A percentile compares a stretch with the other conserved stretches of the same genome.
Conservation (phyloP, 1,140 invertebrate species). For the Eupristina koningsbergeri region DNA sequence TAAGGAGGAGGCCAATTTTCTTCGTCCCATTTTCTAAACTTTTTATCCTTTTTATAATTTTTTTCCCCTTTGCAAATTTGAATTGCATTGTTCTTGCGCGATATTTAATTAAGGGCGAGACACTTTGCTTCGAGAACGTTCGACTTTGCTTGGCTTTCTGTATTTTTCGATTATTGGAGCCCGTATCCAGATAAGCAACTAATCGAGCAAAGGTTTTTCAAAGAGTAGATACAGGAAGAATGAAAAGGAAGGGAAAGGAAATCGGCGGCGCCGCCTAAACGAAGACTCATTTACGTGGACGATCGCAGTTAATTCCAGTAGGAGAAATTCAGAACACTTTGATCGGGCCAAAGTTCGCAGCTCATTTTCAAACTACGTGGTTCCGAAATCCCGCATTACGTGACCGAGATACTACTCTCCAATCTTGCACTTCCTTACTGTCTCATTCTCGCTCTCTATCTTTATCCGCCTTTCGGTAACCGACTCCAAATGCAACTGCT, state of each 20-base stretch:
- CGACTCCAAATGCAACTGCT: slow-evolving; percentile 10
- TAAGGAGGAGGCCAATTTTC: too few relatives aligned
- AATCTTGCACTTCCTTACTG: slow-evolving; percentile 31
- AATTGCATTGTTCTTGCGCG: too few relatives aligned
- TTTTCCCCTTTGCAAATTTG: too few relatives aligned
- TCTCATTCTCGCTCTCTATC: not conserved
- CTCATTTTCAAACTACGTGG: slow-evolving; percentile 50
- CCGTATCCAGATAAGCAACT: not conserved
- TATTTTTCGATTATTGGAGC: not conserved
- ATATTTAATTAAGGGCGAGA: too few relatives aligned
- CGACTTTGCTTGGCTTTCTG: too few relatives aligned
- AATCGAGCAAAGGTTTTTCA: not conserved
- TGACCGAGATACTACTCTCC: slow-evolving; percentile 43
- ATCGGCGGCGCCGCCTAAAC: not conserved
- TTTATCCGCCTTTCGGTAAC: slow-evolving; percentile 26
- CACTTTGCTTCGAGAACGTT: too few relatives aligned
- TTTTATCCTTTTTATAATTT: too few relatives aligned
- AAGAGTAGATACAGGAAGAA: not conserved
- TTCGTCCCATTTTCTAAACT: not conserved
- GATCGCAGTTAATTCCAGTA: slow-evolving; percentile 5
- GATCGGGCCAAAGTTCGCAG: slow-evolving; percentile 40
- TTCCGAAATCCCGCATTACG: slow-evolving; percentile 42
- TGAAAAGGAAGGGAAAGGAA: not conserved
- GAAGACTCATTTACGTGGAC: not conserved
- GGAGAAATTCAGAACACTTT: slow-evolving; percentile 30